Evolutionary conservation across 2,113 vertebrate genomes (phyloP), one percentile per base, ranked within the genome.

Genomic region (Nycticryphes semicollaris): DNA sequence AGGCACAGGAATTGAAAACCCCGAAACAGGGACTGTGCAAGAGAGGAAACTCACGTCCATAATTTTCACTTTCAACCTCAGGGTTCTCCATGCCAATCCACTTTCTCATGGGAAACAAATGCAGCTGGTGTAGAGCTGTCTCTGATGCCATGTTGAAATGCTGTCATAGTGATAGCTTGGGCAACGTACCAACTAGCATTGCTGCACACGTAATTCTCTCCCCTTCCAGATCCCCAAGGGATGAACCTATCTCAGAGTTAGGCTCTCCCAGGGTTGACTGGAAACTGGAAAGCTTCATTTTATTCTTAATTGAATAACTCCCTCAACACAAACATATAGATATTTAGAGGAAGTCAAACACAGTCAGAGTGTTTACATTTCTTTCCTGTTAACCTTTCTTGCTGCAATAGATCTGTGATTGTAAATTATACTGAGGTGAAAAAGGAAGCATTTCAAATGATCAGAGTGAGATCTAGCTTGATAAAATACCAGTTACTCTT

Each of bases 81-180:
- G 47, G 41, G 23, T 51, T 88, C 68, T 88, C 93, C 75, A 45
- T 41, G 74, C 96, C 95, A 94, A 96, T 93, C 77, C 54, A 57
- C 94, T 96, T 98, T 97, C 97, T 97, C 97, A 94, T 90, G 96
- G 95, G 97, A 98, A 96, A 82, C 68, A 79, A 60, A 92, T 16
- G 72, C 75, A 90, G 77, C 80, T 83, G 39, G 73, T 51, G 48
- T 28, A 57, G 88, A 79, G 76, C 69, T 80, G 60, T 67, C 84
- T 74, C 72, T 59, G 88, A 89, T 33, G 19, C 95, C 97, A 97
- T 73, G 91, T 17, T 97, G 95, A 94, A 95, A 91, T 41, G 92
- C 92, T 97, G 89, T 73, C 93, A 93, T 41, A 85, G 95, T 68
- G 92, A 97, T 87, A 92, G 82, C 87, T 70, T 89, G 91, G 89